phyloP scores from a whole-genome alignment of 2,113 vertebrate species.

The Dipodomys stephensi region DNA sequence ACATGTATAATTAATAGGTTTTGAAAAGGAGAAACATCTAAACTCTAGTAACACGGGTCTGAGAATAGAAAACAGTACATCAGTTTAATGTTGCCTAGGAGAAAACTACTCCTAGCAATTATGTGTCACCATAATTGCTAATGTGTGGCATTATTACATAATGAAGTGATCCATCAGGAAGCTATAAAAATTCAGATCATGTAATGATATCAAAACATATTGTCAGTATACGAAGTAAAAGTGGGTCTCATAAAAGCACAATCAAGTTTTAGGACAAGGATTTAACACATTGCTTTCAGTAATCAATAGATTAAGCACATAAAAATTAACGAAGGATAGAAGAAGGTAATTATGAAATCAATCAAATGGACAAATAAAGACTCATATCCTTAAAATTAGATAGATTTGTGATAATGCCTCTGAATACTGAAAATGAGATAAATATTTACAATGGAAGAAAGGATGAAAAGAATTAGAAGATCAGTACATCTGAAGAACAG shows the following conservation, averaged over 20 bases:
- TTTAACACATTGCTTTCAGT: not conserved
- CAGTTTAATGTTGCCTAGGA: not conserved
- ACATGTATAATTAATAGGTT: not conserved
- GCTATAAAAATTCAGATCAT: not conserved
- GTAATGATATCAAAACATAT: not conserved
- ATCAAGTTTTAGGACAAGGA: not conserved
- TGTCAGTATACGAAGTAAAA: not conserved
- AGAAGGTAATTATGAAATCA: not conserved
- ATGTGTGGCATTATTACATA: not conserved
- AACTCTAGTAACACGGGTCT: not conserved
- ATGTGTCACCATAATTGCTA: not conserved
- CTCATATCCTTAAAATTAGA: not conserved
- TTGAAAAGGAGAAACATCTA: not conserved
- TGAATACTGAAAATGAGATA: not conserved
- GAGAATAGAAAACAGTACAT: not conserved
- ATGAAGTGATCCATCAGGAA: not conserved
- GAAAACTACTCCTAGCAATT: not conserved
- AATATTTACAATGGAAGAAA: not conserved
- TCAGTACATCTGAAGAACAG: too few species aligned
- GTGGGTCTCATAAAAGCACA: conserved; percentile 28
- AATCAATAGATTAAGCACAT: conserved; percentile 4
- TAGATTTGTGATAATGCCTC: not conserved
- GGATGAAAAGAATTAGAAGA: too few species aligned
- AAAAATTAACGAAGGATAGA: conserved; percentile 3
- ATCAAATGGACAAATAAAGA: not conserved